Conservation (phyloP, 2,888 invertebrate genomes). For the Arctia plantaginis region DNA sequence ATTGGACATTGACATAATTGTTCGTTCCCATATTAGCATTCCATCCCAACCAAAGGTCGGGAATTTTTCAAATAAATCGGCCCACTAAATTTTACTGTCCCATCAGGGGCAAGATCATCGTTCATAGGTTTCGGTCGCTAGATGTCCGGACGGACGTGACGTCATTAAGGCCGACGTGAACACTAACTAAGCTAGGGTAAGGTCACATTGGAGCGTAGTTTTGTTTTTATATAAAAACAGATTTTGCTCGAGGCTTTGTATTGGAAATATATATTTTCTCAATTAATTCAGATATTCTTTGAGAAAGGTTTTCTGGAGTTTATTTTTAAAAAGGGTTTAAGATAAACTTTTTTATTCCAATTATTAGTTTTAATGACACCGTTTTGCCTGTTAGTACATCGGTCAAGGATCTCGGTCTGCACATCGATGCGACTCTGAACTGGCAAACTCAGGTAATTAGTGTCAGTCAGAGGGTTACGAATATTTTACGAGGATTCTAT, state of each 20-base stretch:
- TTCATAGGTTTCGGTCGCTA: conserved; percentile 60
- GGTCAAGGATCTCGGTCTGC: too few species aligned
- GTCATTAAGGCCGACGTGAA: conserved; percentile 57
- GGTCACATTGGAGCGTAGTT: conserved; percentile 17
- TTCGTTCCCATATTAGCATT: conserved; percentile 38
- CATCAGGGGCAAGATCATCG: conserved; percentile 54
- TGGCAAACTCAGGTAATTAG: too few species aligned
- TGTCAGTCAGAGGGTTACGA: too few species aligned
- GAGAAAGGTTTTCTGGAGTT: too few species aligned
- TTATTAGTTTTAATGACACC: background rate
- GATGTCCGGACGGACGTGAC: conserved; percentile 59
- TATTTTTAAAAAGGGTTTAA: too few species aligned
- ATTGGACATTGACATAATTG: conserved; percentile 21
- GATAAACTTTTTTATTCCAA: background rate
- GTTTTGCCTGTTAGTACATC: too few species aligned
- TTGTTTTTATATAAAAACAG: background rate
- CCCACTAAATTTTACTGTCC: conserved; percentile 50
- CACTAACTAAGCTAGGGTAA: conserved; percentile 45
- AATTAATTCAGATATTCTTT: background rate
- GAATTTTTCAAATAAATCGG: conserved; percentile 51
- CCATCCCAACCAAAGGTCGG: conserved; percentile 28
- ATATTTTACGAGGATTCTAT: too few species aligned
- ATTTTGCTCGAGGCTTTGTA: background rate
- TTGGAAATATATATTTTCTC: background rate
- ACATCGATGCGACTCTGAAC: too few species aligned